Conservation (phyloP, 2,888 invertebrate genomes). For the Drosophila affinis region DNA sequence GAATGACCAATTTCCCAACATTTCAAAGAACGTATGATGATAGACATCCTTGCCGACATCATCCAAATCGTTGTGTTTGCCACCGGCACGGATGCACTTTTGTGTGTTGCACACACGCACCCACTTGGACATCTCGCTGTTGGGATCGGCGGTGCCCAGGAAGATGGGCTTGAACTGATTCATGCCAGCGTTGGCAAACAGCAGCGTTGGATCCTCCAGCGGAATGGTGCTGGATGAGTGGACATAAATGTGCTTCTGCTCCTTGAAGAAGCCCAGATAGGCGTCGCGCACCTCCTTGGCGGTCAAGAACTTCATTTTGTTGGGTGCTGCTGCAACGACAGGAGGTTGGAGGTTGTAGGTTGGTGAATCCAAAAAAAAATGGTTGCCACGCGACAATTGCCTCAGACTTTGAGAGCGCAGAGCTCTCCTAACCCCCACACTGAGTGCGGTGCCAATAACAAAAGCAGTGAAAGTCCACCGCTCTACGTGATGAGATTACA, state of each 20-base stretch:
- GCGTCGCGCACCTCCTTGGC: constrained; percentile 92
- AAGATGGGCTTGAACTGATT: constrained; percentile 99
- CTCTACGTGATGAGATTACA: constrained; percentile 48
- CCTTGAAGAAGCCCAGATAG: constrained; percentile 95
- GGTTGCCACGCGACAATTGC: constrained; percentile 68
- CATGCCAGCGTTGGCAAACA: constrained; percentile 99
- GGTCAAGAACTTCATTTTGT: constrained; percentile 71
- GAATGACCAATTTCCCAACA: constrained; percentile 99
- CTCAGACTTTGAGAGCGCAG: neutral
- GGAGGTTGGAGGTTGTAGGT: neutral
- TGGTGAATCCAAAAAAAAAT: constrained; percentile 26
- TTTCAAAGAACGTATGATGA: constrained; percentile 99
- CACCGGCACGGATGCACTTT: constrained; percentile 99
- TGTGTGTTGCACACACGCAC: constrained; percentile 96
- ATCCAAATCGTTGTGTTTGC: constrained; percentile 99
- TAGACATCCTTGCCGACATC: constrained; percentile 99
- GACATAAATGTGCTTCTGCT: constrained; percentile 95
- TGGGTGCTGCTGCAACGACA: constrained; percentile 11
- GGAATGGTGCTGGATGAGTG: constrained; percentile 99
- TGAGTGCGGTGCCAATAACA: constrained; percentile 7
- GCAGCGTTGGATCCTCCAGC: constrained; percentile 97
- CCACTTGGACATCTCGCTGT: constrained; percentile 96
- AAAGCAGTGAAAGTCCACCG: constrained; percentile 63
- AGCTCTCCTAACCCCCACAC: constrained; percentile 19
- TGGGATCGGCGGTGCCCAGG: constrained; percentile 97